phyloP scores from a whole-genome alignment of 2,888 invertebrate genomes.

The Oeneis ivallda region DNA sequence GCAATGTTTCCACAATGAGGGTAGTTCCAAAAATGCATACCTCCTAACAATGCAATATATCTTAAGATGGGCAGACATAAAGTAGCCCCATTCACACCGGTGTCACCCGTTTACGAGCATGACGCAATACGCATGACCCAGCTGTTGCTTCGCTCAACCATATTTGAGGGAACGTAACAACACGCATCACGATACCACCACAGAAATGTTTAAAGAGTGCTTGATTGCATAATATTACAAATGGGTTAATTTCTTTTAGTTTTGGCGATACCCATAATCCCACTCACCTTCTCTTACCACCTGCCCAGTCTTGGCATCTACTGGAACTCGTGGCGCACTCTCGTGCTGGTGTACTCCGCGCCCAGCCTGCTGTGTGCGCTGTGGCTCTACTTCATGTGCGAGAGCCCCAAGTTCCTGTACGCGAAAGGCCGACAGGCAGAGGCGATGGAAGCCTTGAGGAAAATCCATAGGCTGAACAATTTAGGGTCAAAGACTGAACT shows the following conservation, averaged over 20 bases:
- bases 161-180: no score
- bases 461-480: conserved; percentile 59
- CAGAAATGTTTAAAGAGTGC: no score
- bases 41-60: no score
- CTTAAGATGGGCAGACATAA: no score
- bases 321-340: conserved; percentile 85
- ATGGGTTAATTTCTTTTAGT: conserved; percentile 55
- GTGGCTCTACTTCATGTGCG: conserved; percentile 82
- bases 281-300: conserved; percentile 61
- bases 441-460: conserved; percentile 72
- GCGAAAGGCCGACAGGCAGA: conserved; percentile 79
- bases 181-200: no score
- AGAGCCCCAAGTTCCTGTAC: conserved; percentile 88
- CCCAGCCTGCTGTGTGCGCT: conserved; percentile 83
- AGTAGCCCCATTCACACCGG: no score
- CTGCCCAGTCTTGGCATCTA: conserved; percentile 59
- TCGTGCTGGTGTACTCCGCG: conserved; percentile 82
- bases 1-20: no score
- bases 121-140: no score
- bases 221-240: background rate
- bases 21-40: no score
- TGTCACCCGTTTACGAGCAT: no score
- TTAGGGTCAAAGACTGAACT: conserved; percentile 47
- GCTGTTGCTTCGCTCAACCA: no score
- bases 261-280: conserved; percentile 83